Percentiles rank a stretch among this genome's conserved stretches.
phyloP scores from a whole-genome alignment of 1,140 invertebrate species.

The Megalopta genalis region DNA sequence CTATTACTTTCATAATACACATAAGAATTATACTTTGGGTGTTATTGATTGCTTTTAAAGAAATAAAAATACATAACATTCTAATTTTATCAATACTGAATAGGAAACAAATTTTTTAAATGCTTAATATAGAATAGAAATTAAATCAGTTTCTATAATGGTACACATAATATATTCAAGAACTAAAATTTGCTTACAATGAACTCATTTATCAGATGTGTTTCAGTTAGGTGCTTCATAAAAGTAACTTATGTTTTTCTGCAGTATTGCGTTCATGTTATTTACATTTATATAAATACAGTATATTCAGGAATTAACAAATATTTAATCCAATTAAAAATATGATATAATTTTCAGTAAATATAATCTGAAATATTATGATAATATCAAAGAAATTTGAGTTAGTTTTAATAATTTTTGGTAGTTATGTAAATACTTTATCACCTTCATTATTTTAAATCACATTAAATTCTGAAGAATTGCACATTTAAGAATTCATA shows the following conservation, averaged over 20 bases:
- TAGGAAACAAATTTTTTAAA: not conserved
- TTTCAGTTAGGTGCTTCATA: not conserved
- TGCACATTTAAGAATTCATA: slow-evolving; percentile 13
- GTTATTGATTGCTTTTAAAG: slow-evolving; percentile 15
- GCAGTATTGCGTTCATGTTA: slow-evolving; percentile 2
- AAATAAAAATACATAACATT: not conserved
- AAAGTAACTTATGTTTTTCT: not conserved
- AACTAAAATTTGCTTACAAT: not conserved
- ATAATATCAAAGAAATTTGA: not conserved
- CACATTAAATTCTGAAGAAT: slow-evolving; percentile 14
- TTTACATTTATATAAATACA: slow-evolving; percentile 1
- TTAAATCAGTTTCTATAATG: slow-evolving; percentile 4
- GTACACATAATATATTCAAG: not conserved
- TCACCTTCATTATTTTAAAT: slow-evolving; percentile 9
- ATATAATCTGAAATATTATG: not conserved
- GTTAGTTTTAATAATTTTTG: not conserved
- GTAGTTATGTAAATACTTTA: not conserved
- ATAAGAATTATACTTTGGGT: slow-evolving; percentile 4
- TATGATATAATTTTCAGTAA: slow-evolving; percentile 13
- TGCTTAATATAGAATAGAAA: not conserved
- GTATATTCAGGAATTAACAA: not conserved
- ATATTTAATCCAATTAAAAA: slow-evolving; percentile 1
- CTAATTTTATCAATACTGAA: not conserved
- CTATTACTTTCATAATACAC: slow-evolving; percentile 15
- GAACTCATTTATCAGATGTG: not conserved